Evolutionary conservation across 2,113 vertebrate genomes (phyloP), one percentile per base, ranked within the genome.

Genomic region (Xenotilapia caudafasciata): DNA sequence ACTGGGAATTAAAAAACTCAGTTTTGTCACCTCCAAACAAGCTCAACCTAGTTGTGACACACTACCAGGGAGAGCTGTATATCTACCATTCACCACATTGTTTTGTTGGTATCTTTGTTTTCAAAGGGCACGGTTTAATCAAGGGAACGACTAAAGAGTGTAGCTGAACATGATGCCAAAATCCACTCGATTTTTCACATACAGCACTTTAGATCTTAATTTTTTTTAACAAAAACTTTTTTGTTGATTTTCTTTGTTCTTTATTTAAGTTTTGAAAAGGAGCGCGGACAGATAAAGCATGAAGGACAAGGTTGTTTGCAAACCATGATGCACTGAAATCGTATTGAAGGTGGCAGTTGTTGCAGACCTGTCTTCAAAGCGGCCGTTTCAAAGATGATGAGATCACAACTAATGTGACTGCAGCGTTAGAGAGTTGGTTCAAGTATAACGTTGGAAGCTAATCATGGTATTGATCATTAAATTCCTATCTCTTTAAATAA

Each of bases 1-100:
- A 86, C 81, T 79, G 92, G 88, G 91, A 93, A 88, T 92, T 87
- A 70, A 82, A 84, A 49, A 85, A 83, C 14, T 9, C 10, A 2
- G n/a, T 85, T 84, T 89, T 82, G 80, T 82, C 88, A 77, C 54
- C 75, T 73, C 84, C 6, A 35, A 3, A n/a, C 87, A 80, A 86
- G 83, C 82, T 26, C n/a, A 89, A 83, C 3, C 7, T 14, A 1
- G 6, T 40, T 73, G 28, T 23, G 62, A 77, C 49, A 58, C 49
- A 23, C 15, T 15, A 47, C 79, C 17, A 40, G 13, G 1, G 58
- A 79, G 51, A 35, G 21, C 70, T 26, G 4, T 6, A 31, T 26
- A 62, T 51, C 9, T 35, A 45, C 21, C 35, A 4, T 33, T 17
- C 14, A 9, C 10, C 23, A 26, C 19, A 80, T 79, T 53, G 82